Evolutionary conservation across 1,140 invertebrate genomes (phyloP).

Genomic region (Drosophila hydei): DNA sequence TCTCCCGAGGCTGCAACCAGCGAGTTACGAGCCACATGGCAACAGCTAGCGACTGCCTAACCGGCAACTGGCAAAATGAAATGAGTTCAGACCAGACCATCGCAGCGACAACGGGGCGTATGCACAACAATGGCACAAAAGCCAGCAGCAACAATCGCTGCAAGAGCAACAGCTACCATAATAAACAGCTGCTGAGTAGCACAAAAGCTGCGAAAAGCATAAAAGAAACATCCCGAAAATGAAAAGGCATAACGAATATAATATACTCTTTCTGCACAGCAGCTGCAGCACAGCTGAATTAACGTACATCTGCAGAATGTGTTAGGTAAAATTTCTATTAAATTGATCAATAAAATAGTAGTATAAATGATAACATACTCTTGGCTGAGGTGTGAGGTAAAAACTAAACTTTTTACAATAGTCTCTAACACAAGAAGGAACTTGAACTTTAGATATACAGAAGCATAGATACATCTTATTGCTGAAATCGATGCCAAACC

Average conservation of each 20-base stretch:
- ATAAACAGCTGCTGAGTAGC: constrained; percentile 58
- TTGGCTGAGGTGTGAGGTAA: too few relatives aligned
- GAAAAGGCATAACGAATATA: not conserved
- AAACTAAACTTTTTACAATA: too few relatives aligned
- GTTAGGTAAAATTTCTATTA: too few relatives aligned
- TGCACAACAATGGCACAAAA: constrained; percentile 67
- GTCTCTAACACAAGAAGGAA: too few relatives aligned
- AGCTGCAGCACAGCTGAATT: not conserved
- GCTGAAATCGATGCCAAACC: too few relatives aligned
- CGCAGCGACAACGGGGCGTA: constrained; percentile 60
- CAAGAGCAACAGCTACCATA: constrained; percentile 52
- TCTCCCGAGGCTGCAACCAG: constrained; percentile 46
- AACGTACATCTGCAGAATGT: too few relatives aligned
- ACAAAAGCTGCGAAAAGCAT: constrained; percentile 40
- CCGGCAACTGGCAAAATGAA: constrained; percentile 45
- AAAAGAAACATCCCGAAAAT: constrained; percentile 5
- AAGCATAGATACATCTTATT: too few relatives aligned
- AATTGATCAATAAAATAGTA: too few relatives aligned
- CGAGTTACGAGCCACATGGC: constrained; percentile 37
- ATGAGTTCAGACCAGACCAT: constrained; percentile 57
- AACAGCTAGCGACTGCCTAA: constrained; percentile 4
- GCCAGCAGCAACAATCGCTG: constrained; percentile 26
- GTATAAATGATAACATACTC: too few relatives aligned
- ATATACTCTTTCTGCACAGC: constrained; percentile 34
- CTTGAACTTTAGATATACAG: too few relatives aligned